Conservation (phyloP, 2,113 vertebrate species). For the Capra hircus region DNA sequence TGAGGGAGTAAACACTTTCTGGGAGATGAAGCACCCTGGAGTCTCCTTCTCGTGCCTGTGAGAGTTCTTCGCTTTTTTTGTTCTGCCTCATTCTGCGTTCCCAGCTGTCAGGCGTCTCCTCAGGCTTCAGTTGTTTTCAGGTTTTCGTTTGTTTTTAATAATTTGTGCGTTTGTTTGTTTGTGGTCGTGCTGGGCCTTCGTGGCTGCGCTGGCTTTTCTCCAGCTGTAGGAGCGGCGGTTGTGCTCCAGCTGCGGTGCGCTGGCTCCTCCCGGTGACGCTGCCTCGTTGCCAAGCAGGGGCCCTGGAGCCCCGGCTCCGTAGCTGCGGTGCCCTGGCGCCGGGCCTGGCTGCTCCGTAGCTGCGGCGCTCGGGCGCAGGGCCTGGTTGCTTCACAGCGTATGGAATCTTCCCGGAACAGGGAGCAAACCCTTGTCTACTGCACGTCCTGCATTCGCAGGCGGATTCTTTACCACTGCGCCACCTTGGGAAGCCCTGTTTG, state of each 20-base stretch:
- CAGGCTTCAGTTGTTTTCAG: background rate
- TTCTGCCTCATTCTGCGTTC: background rate
- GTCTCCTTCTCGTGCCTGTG: background rate
- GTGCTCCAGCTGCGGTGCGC: background rate
- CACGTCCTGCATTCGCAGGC: background rate
- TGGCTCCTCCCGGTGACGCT: background rate
- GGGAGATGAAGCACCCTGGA: background rate
- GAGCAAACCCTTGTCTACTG: background rate
- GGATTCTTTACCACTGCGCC: background rate
- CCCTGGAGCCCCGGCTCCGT: background rate
- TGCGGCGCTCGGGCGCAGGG: background rate
- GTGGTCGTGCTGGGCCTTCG: background rate
- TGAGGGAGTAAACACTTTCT: background rate
- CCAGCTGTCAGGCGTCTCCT: background rate
- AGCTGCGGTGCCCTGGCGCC: fast-evolving
- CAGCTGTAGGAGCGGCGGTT: background rate
- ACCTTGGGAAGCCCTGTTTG: background rate
- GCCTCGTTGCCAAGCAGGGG: background rate
- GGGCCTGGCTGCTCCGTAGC: too few species aligned
- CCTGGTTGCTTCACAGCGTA: fast-evolving
- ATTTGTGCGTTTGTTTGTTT: background rate
- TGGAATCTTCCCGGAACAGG: background rate
- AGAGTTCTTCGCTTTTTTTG: background rate
- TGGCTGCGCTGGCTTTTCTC: background rate
- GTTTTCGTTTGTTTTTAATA: background rate